Base-by-base conservation (phyloP, 1,140 invertebrate species). In the Caerostris extrusa region DNA sequence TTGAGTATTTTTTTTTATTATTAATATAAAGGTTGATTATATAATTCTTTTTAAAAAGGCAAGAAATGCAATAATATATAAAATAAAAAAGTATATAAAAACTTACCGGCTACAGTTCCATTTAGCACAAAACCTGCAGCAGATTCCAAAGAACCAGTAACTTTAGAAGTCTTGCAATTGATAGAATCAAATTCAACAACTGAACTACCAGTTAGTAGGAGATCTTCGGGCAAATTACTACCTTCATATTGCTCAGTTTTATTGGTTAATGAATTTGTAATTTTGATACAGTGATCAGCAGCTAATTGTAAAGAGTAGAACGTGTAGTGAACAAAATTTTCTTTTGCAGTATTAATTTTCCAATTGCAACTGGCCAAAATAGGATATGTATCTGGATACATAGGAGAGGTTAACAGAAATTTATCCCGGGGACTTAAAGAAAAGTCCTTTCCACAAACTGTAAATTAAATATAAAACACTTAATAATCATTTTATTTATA, bases 321-420 rank as follows among this genome's bases (percentile, higher is more conserved):
- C 6, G 87, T 50, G 4, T 90, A 10, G 17, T 85, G 88, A 85
- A 94, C 56, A 5, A 90, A 85, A 3, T 83, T 67, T 17, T 19
- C 56, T 58, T 90, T 83, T 50, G 77, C n/a, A 83, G 17, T 58
- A 14, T 60, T 61, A 0, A 90, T 7, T 58, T 67, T 64, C 93
- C 93, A 94, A 34, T 67, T 64, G 64, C 93, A 94, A 57, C 67
- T 90, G 10, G 87, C 87, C 19, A 67, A 85, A 57, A 94, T 6
- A 3, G 93, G 93, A 85, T 94, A 94, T 4, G 93, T 94, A 55
- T 94, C 88, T 67, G 93, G 93, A 58, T 69, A 90, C 8, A 64
- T n/a, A 69, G 93, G 93, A 7, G 93, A 94, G 12, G 60, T 69
- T 2, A 94, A 17, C 14, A 67, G 71, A 69, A 90, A 85, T 6